A percentile compares a stretch with the other conserved stretches of the same genome.
phyloP scores from a whole-genome alignment of 1,140 invertebrate species.

The Drosophila kurseongensis region DNA sequence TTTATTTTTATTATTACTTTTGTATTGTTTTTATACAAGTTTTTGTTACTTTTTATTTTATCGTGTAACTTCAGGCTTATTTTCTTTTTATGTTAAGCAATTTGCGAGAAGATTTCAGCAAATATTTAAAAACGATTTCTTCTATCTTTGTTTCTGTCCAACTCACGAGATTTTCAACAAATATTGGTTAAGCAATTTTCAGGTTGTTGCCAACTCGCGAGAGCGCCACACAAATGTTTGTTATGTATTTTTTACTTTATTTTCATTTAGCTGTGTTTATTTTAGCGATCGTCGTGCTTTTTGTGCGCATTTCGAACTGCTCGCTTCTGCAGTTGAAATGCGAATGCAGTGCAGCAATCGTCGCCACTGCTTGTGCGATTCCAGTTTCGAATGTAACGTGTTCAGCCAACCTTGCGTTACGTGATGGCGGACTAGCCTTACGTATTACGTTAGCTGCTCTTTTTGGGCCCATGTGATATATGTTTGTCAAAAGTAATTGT shows the following conservation, averaged over 20 bases:
- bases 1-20: neutral
- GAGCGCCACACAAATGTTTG: slow-evolving; percentile 12
- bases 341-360: slow-evolving; percentile 57
- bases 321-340: slow-evolving; percentile 63
- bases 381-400: no score
- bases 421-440: no score
- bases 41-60: neutral
- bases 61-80: neutral
- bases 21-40: neutral
- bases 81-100: neutral
- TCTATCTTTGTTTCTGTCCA: slow-evolving; percentile 4
- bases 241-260: slow-evolving; percentile 12
- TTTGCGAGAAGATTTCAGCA: neutral
- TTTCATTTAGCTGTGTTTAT: neutral
- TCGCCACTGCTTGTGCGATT: slow-evolving; percentile 1
- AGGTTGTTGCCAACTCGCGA: slow-evolving; percentile 14
- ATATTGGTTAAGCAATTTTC: slow-evolving; percentile 3
- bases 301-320: slow-evolving; percentile 24
- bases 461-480: no score
- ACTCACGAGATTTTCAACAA: slow-evolving; percentile 19
- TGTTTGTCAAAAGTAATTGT: no score
- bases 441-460: no score
- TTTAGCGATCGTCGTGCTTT: slow-evolving; percentile 15
- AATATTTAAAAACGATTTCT: slow-evolving; percentile 8
- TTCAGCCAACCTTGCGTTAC: no score